These are phyloP conservation scores for Mya arenaria DNA, from an alignment of 1,140 invertebrate species.

Conservation along the genomic window DNA sequence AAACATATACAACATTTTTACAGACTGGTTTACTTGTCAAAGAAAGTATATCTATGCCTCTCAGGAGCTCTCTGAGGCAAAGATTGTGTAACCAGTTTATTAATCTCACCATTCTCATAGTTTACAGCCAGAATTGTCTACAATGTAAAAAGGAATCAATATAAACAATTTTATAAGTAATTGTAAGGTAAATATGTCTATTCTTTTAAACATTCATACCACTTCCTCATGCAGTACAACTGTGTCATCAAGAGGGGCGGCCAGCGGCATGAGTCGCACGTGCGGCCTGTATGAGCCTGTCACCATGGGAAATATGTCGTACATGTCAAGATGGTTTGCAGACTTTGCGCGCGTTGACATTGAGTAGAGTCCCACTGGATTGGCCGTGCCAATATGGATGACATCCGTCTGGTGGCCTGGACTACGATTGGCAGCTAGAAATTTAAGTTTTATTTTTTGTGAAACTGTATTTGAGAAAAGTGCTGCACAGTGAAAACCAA, in stretches of 20 bases:
- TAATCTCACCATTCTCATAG: too few relatives aligned
- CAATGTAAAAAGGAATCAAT: too few relatives aligned
- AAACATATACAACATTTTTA: too few relatives aligned
- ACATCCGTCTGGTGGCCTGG: conserved; percentile 76
- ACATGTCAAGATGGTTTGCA: conserved; percentile 77
- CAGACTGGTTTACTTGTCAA: too few relatives aligned
- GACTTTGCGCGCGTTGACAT: conserved; percentile 76
- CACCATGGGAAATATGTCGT: conserved; percentile 77
- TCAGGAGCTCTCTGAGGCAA: too few relatives aligned
- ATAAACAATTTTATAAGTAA: too few relatives aligned
- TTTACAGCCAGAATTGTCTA: too few relatives aligned
- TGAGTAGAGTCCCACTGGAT: conserved; percentile 83
- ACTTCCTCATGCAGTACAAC: conserved; percentile 80
- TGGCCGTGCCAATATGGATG: conserved; percentile 83
- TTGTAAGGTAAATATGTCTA: too few relatives aligned
- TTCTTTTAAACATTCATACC: conserved; percentile 66
- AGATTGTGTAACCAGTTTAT: too few relatives aligned
- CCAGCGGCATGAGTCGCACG: conserved; percentile 76
- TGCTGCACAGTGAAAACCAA: too few relatives aligned
- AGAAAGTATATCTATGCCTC: too few relatives aligned
- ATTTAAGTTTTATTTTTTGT: background rate
- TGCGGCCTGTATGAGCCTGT: conserved; percentile 71
- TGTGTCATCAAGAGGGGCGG: conserved; percentile 73
- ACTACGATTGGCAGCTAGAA: conserved; percentile 55
- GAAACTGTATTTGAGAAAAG: too few relatives aligned